A percentile compares a stretch with the other conserved stretches of the same genome.
Conservation (phyloP, 1,140 invertebrate species). For the Saccostrea echinata region DNA sequence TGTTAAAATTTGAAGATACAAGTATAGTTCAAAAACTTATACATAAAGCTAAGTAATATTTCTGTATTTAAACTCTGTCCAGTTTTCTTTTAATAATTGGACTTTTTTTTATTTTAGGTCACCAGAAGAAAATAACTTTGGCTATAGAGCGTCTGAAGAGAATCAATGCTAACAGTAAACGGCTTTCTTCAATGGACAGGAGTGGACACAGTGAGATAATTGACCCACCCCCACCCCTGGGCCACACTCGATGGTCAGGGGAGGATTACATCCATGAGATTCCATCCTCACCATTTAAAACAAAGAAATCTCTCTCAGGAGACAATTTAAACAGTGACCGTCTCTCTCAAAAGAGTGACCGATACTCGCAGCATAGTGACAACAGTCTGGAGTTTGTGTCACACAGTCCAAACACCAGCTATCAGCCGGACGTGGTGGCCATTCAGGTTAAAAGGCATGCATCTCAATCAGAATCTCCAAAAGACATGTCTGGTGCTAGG, state of each 20-base stretch:
- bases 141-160: slow-evolving; percentile 98
- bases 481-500: slow-evolving; percentile 79
- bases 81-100: not conserved
- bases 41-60: not conserved
- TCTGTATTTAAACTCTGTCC: not conserved
- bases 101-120: slow-evolving; percentile 88
- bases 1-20: not conserved
- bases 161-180: slow-evolving; percentile 81
- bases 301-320: slow-evolving; percentile 74
- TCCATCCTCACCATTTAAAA: slow-evolving; percentile 60
- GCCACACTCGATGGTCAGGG: slow-evolving; percentile 71
- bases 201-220: slow-evolving; percentile 64
- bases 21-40: not conserved
- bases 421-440: slow-evolving; percentile 79
- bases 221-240: slow-evolving; percentile 68
- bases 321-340: slow-evolving; percentile 75
- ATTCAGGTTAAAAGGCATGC: slow-evolving; percentile 79
- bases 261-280: slow-evolving; percentile 57
- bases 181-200: slow-evolving; percentile 69
- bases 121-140: slow-evolving; percentile 98
- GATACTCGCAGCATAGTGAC: slow-evolving; percentile 55
- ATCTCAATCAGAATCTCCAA: slow-evolving; percentile 61
- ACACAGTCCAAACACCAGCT: slow-evolving; percentile 45
- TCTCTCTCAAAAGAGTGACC: slow-evolving; percentile 43
- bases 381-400: slow-evolving; percentile 57